phyloP scores from a whole-genome alignment of 1,140 invertebrate species.

The Drosophila arawakana region DNA sequence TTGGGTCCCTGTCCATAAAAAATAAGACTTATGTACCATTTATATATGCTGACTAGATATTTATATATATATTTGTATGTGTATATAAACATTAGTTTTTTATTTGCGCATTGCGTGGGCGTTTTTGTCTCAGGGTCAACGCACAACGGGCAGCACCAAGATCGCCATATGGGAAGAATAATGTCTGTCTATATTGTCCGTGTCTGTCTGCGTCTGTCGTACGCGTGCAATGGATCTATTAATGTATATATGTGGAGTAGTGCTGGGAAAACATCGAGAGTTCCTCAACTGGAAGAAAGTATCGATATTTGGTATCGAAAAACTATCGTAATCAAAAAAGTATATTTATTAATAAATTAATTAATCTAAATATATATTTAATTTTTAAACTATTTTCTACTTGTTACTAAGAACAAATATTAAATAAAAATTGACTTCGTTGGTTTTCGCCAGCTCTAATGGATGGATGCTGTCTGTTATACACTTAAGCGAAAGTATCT shows the following conservation, averaged over 20 bases:
- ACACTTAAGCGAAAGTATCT: slow-evolving; percentile 79
- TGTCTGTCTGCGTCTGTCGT: slow-evolving; percentile 34
- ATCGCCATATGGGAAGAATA: slow-evolving; percentile 51
- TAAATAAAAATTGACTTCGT: too few species aligned
- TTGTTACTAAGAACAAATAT: too few species aligned
- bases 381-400: too few species aligned
- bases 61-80: slow-evolving; percentile 2
- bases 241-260: slow-evolving; percentile 38
- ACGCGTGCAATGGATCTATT: slow-evolving; percentile 46
- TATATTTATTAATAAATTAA: too few species aligned
- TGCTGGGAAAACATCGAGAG: too few species aligned
- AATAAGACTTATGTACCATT: not conserved
- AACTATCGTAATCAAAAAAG: too few species aligned
- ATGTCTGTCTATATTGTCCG: not conserved
- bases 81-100: slow-evolving; percentile 71
- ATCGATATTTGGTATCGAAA: too few species aligned
- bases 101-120: slow-evolving; percentile 73
- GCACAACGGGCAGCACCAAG: slow-evolving; percentile 45
- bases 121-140: slow-evolving; percentile 74
- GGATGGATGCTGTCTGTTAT: slow-evolving; percentile 75
- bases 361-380: too few species aligned
- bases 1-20: not conserved
- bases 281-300: too few species aligned
- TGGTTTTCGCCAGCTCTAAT: slow-evolving; percentile 11
- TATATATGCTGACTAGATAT: not conserved